Conservation (phyloP, 2,888 invertebrate genomes). For the Agrotis exclamationis region DNA sequence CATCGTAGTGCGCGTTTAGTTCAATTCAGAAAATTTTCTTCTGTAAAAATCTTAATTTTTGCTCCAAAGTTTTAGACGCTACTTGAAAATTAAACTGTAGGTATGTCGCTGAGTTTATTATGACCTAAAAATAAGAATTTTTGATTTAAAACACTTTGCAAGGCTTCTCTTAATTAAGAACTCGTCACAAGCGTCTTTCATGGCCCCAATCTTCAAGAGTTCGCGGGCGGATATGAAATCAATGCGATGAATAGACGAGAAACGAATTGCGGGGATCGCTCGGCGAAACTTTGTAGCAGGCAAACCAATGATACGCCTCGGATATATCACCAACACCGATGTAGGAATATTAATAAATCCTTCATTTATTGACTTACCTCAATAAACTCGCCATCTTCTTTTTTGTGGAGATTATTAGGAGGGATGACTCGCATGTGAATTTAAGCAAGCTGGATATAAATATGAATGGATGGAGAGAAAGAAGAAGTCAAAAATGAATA, state of each 20-base stretch:
- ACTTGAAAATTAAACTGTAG: not conserved
- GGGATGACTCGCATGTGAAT: too few relatives aligned
- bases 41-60: too few relatives aligned
- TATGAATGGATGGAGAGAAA: too few relatives aligned
- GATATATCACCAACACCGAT: conserved; percentile 64
- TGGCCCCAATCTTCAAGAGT: conserved; percentile 75
- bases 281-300: conserved; percentile 81
- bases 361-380: conserved; percentile 7
- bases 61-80: too few relatives aligned
- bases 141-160: not conserved
- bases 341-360: conserved; percentile 44
- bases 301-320: conserved; percentile 70
- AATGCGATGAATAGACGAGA: conserved; percentile 88
- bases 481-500: too few relatives aligned
- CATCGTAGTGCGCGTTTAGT: too few relatives aligned
- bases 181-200: conserved; percentile 44
- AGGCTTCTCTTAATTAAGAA: not conserved
- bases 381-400: not conserved
- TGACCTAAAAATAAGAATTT: too few relatives aligned
- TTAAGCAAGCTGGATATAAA: too few relatives aligned
- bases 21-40: too few relatives aligned
- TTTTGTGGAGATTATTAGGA: not conserved
- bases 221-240: conserved; percentile 82
- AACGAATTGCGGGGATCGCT: conserved; percentile 85
- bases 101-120: too few relatives aligned